phyloP scores from a whole-genome alignment of 1,140 invertebrate genomes.

The Drosophila grimshawi region DNA sequence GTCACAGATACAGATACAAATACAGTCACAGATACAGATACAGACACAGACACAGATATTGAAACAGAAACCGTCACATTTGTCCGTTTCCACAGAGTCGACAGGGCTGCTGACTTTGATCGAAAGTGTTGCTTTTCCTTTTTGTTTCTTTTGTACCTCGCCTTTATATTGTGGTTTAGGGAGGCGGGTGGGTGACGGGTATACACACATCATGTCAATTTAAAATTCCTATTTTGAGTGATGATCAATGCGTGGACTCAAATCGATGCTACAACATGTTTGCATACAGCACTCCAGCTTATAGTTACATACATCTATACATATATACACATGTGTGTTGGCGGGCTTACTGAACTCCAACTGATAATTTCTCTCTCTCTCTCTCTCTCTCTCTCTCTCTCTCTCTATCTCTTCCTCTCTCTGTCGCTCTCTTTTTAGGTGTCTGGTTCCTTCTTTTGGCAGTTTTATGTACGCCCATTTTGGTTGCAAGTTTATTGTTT shows the following conservation, averaged over 20 bases:
- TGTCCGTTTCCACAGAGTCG: background rate
- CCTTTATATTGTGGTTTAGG: background rate
- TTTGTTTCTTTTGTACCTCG: background rate
- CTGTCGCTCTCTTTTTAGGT: constrained; percentile 1
- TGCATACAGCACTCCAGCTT: no score
- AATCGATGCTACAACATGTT: constrained; percentile 15
- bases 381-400: constrained; percentile 6
- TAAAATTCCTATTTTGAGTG: constrained; percentile 49
- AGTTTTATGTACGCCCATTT: constrained; percentile 68
- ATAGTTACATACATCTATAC: background rate
- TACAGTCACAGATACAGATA: background rate
- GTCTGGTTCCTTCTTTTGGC: constrained; percentile 8
- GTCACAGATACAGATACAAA: background rate
- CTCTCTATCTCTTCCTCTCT: constrained; percentile 14
- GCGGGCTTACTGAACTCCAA: constrained; percentile 46
- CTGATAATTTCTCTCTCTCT: background rate
- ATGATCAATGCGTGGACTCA: constrained; percentile 49
- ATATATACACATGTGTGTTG: constrained; percentile 33
- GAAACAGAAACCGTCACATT: no score
- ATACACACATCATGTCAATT: constrained; percentile 42
- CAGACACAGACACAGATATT: background rate
- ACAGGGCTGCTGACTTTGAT: constrained; percentile 58
- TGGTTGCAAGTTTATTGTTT: constrained; percentile 60
- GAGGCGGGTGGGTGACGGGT: no score
- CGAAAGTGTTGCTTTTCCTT: constrained; percentile 50